phyloP scores from a whole-genome alignment of 2,888 invertebrate genomes.

The Tridacna crocea region DNA sequence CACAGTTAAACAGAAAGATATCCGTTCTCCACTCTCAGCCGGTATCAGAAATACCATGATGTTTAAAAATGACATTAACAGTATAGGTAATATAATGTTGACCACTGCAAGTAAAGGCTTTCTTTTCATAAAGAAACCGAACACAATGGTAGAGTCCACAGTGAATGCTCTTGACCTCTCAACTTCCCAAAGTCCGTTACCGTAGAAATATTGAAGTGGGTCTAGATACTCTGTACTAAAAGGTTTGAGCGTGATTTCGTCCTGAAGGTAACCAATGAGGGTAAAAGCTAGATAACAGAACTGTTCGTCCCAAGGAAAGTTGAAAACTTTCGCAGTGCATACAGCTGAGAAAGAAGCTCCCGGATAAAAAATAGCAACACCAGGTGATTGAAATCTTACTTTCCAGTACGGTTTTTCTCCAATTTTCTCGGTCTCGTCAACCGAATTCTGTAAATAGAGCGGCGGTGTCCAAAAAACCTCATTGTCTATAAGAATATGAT shows the following conservation, averaged over 20 bases:
- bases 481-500: background rate
- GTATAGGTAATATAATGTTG: constrained; percentile 8
- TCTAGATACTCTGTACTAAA: background rate
- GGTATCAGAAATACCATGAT: constrained; percentile 16
- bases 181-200: constrained; percentile 8
- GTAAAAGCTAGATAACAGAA: background rate
- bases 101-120: constrained; percentile 4
- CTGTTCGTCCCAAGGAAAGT: constrained; percentile 14
- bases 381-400: background rate
- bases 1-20: constrained; percentile 12
- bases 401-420: constrained; percentile 1
- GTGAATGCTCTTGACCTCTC: background rate
- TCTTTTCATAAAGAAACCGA: background rate
- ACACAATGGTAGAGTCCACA: background rate
- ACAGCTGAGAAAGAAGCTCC: background rate
- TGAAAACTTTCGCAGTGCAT: background rate
- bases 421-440: constrained; percentile 1
- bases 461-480: constrained; percentile 13
- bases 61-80: constrained; percentile 7
- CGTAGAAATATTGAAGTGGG: constrained; percentile 6
- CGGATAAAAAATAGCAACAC: constrained; percentile 1
- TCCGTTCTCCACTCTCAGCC: constrained; percentile 12
- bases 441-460: background rate
- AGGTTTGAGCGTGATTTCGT: background rate
- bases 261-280: background rate